These are phyloP conservation scores for Drosophila lutescens DNA, from an alignment of 2,888 invertebrate genomes.

Conservation along the genomic window DNA sequence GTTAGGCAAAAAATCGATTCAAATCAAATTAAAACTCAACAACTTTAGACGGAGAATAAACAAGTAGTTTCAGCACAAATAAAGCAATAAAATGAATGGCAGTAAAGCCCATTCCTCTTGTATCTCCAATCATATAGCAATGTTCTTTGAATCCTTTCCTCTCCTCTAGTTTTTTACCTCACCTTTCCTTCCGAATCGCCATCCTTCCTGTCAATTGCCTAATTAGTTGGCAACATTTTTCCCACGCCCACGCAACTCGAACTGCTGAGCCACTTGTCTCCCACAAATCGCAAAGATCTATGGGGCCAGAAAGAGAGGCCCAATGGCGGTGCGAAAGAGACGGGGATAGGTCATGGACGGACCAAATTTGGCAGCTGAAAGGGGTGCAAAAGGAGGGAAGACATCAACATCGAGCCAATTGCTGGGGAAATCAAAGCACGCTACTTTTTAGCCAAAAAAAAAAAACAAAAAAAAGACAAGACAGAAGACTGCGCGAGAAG, in stretches of 20 bases:
- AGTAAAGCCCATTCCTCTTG: too few relatives aligned
- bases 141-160: background rate
- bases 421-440: conserved; percentile 69
- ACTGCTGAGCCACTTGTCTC: conserved; percentile 56
- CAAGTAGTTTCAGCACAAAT: too few relatives aligned
- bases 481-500: conserved; percentile 8
- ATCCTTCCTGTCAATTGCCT: conserved; percentile 42
- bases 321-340: background rate
- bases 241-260: conserved; percentile 72
- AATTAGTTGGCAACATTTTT: conserved; percentile 66
- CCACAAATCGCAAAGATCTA: conserved; percentile 67
- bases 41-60: too few relatives aligned
- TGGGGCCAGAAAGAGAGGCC: conserved; percentile 47
- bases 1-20: too few relatives aligned
- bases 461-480: conserved; percentile 29
- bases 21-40: too few relatives aligned
- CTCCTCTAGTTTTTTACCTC: too few relatives aligned
- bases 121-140: background rate
- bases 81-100: too few relatives aligned
- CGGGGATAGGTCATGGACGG: conserved; percentile 11
- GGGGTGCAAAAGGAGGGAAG: conserved; percentile 8
- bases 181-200: background rate
- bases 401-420: conserved; percentile 39
- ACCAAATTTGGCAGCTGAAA: conserved; percentile 68
- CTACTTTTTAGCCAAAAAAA: conserved; percentile 60